Conservation (phyloP, 2,113 vertebrate genomes). For the Hiodon tergisus region DNA sequence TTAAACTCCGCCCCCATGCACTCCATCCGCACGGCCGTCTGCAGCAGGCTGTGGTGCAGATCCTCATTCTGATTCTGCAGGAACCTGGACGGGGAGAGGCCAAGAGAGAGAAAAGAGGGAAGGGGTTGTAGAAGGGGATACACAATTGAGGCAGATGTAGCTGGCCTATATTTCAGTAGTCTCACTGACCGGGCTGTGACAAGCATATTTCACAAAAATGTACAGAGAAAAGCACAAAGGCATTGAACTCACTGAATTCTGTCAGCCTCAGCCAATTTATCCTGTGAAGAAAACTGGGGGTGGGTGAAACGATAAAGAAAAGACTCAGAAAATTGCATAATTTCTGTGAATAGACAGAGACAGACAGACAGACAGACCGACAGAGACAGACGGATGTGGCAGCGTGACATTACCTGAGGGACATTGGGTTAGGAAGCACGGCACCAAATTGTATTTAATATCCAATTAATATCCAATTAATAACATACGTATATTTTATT, state of each 20-base stretch:
- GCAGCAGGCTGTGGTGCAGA: constrained; percentile 51
- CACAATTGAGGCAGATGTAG: background rate
- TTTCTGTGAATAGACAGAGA: no score
- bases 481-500: no score
- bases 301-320: background rate
- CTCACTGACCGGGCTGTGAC: background rate
- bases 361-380: no score
- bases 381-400: no score
- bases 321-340: no score
- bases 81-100: constrained; percentile 34
- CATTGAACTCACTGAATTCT: constrained; percentile 55
- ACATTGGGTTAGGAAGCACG: no score
- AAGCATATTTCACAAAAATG: background rate
- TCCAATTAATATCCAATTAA: no score
- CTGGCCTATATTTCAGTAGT: background rate
- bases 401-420: no score
- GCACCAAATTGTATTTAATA: no score
- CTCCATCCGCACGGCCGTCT: constrained; percentile 58
- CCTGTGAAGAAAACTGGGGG: constrained; percentile 36
- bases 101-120: background rate
- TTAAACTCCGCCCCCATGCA: constrained; percentile 61
- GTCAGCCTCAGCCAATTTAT: constrained; percentile 42
- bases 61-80: constrained; percentile 58
- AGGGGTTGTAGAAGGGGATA: background rate
- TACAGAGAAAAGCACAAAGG: background rate